These are phyloP conservation scores for Ochotona princeps DNA, from an alignment of 2,113 vertebrate species.

Conservation along the genomic window DNA sequence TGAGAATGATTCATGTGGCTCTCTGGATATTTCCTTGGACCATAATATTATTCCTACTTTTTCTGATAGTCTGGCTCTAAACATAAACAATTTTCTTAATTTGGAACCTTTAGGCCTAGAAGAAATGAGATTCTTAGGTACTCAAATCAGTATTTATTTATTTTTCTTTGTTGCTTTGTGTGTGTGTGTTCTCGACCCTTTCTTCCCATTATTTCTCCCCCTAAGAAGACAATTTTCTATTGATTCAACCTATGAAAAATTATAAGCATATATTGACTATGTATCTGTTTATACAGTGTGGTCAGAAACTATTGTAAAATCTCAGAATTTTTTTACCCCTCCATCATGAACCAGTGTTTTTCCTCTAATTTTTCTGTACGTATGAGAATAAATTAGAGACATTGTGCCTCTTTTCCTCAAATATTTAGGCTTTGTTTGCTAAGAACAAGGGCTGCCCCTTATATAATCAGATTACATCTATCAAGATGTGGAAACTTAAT, in stretches of 20 bases:
- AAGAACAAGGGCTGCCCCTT: neutral
- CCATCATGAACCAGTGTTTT: neutral
- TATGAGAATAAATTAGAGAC: conserved; percentile 9
- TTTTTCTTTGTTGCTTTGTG: neutral
- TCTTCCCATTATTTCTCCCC: neutral
- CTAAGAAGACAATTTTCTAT: neutral
- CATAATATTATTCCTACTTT: neutral
- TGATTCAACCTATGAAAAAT: neutral
- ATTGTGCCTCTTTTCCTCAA: neutral
- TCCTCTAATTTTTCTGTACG: neutral
- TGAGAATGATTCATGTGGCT: neutral
- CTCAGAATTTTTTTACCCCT: neutral
- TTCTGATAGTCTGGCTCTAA: neutral
- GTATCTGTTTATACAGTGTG: neutral
- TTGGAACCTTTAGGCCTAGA: conserved; percentile 22
- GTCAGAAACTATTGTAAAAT: neutral
- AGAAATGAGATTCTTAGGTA: neutral
- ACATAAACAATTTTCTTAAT: neutral
- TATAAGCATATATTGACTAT: neutral
- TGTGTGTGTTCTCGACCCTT: neutral
- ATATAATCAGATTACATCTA: neutral
- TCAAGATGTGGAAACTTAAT: neutral
- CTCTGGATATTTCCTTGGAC: neutral
- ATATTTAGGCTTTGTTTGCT: conserved; percentile 4
- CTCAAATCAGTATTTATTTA: neutral